These are phyloP conservation scores for Phengaris arion DNA, from an alignment of 2,888 invertebrate genomes.

Conservation along the genomic window DNA sequence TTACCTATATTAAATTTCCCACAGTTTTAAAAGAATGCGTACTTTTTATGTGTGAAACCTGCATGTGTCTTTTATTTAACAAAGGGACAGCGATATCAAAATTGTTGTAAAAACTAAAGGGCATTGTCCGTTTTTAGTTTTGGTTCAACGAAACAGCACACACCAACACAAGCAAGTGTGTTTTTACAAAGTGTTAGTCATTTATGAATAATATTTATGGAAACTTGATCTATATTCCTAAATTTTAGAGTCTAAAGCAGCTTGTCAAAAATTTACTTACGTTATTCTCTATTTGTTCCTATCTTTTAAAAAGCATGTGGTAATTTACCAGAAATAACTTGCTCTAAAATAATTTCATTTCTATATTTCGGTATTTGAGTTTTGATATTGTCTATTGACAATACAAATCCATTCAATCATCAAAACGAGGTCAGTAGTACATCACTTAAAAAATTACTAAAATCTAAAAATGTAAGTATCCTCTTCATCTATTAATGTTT, in stretches of 20 bases:
- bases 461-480: too few species aligned
- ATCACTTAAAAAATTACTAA: neutral
- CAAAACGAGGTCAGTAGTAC: neutral
- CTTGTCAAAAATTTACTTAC: neutral
- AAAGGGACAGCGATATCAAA: slow-evolving; percentile 23
- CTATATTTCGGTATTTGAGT: neutral
- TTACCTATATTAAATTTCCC: too few species aligned
- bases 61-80: neutral
- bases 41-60: too few species aligned
- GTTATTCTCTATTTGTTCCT: neutral
- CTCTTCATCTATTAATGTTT: neutral
- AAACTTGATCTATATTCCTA: neutral
- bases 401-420: too few species aligned
- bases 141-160: slow-evolving; percentile 60
- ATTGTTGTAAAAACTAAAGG: slow-evolving; percentile 49
- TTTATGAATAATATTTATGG: slow-evolving; percentile 12
- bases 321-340: neutral
- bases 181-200: slow-evolving; percentile 35
- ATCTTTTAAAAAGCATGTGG: neutral
- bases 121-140: slow-evolving; percentile 72
- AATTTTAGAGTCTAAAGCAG: neutral
- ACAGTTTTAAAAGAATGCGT: too few species aligned
- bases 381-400: too few species aligned
- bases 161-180: slow-evolving; percentile 43
- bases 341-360: neutral